These are phyloP conservation scores for Eupsittula cactorum DNA, from an alignment of 2,113 vertebrate genomes.

Conservation along the genomic window DNA sequence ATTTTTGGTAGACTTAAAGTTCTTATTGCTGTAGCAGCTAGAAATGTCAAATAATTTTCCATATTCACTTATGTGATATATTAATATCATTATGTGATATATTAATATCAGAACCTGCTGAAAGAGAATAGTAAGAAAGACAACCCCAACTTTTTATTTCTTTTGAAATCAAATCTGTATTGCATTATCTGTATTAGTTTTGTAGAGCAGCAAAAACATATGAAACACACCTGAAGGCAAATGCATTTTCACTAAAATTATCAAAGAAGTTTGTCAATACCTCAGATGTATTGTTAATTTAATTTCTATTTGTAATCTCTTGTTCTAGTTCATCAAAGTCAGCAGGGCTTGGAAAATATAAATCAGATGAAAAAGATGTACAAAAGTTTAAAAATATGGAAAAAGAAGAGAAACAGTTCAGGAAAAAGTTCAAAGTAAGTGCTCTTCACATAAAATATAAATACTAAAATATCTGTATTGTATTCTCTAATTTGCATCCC, in stretches of 20 bases:
- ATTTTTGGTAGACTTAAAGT: not conserved
- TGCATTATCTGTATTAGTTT: not conserved
- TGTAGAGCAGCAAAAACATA: not conserved
- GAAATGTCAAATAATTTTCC: not conserved
- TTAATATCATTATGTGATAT: not conserved
- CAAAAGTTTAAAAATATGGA: slow-evolving; percentile 87
- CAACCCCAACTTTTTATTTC: not conserved
- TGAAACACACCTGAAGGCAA: not conserved
- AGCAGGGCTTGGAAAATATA: slow-evolving; percentile 16
- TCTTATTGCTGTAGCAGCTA: not conserved
- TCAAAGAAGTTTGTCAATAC: not conserved
- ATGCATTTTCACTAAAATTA: not conserved
- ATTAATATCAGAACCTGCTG: not conserved
- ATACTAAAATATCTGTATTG: not conserved
- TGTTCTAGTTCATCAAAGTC: slow-evolving; percentile 47
- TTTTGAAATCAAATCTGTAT: not conserved
- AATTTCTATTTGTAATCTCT: slow-evolving; percentile 13
- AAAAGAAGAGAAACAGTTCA: slow-evolving; percentile 91
- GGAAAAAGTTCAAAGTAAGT: slow-evolving; percentile 92
- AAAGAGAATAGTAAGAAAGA: not conserved
- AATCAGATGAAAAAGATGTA: slow-evolving; percentile 65
- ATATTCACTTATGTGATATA: not conserved
- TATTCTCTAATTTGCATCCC: not conserved
- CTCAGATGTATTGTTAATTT: not conserved
- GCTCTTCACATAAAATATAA: not conserved